Evolutionary conservation across 2,888 invertebrate genomes (phyloP).

Genomic region (Drosophila bunnanda): DNA sequence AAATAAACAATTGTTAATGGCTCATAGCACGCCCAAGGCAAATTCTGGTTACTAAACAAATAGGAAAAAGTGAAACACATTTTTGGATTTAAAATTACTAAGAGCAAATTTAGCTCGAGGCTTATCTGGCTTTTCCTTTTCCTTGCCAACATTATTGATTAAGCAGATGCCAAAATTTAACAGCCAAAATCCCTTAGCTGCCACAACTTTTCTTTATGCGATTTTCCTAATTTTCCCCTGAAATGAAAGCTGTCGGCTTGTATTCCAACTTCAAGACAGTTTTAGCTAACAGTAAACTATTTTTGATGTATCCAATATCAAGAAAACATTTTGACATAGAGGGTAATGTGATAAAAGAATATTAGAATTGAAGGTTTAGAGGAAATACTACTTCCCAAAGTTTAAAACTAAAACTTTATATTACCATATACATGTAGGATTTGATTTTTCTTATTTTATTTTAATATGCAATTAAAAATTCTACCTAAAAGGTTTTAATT

Average conservation of each 20-base stretch:
- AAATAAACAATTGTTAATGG: neutral
- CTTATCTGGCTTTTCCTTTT: slow-evolving; percentile 21
- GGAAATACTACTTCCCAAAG: neutral
- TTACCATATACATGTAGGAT: neutral
- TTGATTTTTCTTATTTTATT: no score
- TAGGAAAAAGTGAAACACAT: neutral
- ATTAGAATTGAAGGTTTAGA: neutral
- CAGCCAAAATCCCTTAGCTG: slow-evolving; percentile 55
- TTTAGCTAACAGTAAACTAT: slow-evolving; percentile 24
- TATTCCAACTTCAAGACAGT: slow-evolving; percentile 48
- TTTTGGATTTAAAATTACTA: slow-evolving; percentile 3
- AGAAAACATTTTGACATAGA: neutral
- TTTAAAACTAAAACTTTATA: neutral
- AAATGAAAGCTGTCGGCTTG: slow-evolving; percentile 51
- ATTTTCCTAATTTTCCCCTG: slow-evolving; percentile 7
- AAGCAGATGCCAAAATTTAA: slow-evolving; percentile 51
- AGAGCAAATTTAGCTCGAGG: slow-evolving; percentile 11
- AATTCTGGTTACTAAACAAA: neutral
- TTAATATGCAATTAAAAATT: no score
- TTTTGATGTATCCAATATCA: neutral
- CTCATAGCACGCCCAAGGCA: slow-evolving; percentile 9
- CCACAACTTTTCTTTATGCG: slow-evolving; percentile 10
- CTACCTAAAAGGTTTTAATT: neutral
- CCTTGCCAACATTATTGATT: slow-evolving; percentile 61
- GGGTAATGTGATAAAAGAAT: neutral